Evolutionary conservation across 2,888 invertebrate genomes (phyloP).

Genomic region (Octonoba sinensis): DNA sequence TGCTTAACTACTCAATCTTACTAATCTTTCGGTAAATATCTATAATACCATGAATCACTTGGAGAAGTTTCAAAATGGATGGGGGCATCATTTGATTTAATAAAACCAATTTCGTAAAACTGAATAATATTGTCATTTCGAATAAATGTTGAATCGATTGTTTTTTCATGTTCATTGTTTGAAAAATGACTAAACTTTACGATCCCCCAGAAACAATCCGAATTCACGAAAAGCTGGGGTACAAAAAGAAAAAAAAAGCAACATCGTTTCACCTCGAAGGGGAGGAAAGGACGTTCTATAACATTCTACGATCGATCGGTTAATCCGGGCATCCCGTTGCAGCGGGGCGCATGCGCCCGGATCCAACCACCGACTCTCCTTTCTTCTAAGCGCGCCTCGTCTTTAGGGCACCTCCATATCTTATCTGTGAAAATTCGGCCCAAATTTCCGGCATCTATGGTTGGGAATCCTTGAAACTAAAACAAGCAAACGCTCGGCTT

Average conservation of each 20-base stretch:
- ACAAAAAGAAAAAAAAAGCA: conserved; percentile 2
- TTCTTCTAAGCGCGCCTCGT: conserved; percentile 36
- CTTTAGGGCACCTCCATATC: conserved; percentile 60
- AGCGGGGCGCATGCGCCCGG: conserved; percentile 22
- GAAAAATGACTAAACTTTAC: too few relatives aligned
- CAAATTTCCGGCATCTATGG: conserved; percentile 19
- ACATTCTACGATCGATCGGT: conserved; percentile 29
- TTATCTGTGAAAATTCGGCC: conserved; percentile 41
- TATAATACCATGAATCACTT: too few relatives aligned
- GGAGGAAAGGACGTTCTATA: conserved; percentile 20
- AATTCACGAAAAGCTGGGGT: neutral
- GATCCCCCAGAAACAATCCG: too few relatives aligned
- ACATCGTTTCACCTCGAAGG: conserved; percentile 19
- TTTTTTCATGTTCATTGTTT: too few relatives aligned
- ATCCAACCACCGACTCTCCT: conserved; percentile 30
- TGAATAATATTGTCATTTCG: too few relatives aligned
- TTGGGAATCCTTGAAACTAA: conserved; percentile 16
- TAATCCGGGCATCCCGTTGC: conserved; percentile 36
- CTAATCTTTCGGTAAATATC: too few relatives aligned
- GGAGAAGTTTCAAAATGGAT: too few relatives aligned
- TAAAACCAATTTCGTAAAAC: too few relatives aligned
- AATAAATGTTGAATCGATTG: too few relatives aligned
- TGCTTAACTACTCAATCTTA: too few relatives aligned
- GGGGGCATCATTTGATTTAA: too few relatives aligned
- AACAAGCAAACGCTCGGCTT: conserved; percentile 42